phyloP scores from a whole-genome alignment of 2,888 invertebrate genomes.

The Drosophila diplacantha region DNA sequence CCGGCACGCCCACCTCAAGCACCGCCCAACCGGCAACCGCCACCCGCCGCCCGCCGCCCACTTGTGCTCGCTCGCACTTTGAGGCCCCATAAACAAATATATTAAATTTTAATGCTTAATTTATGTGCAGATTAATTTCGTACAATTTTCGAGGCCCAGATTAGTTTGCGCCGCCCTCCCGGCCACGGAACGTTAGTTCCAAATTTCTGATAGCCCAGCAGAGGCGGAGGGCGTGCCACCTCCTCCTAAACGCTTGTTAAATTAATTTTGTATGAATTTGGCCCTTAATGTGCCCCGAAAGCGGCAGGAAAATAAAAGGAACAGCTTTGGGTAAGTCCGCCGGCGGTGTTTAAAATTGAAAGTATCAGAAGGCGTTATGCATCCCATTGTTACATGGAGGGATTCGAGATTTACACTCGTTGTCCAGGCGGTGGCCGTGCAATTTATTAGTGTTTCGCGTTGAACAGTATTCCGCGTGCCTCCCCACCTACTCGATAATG shows the following conservation, averaged over 20 bases:
- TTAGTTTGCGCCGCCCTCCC: constrained; percentile 30
- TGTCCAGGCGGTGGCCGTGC: not conserved
- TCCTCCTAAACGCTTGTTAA: constrained; percentile 24
- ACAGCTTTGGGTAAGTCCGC: not conserved
- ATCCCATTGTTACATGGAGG: not conserved
- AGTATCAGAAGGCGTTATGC: not conserved
- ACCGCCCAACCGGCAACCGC: too few species aligned
- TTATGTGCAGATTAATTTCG: constrained; percentile 53
- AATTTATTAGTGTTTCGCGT: not conserved
- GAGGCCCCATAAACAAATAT: constrained; percentile 49
- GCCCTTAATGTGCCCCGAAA: constrained; percentile 6
- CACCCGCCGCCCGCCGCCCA: not conserved
- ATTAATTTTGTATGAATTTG: constrained; percentile 28
- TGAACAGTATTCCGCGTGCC: not conserved
- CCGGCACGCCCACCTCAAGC: constrained; percentile 23
- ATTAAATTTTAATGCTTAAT: constrained; percentile 54
- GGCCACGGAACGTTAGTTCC: constrained; percentile 6
- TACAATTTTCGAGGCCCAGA: constrained; percentile 47
- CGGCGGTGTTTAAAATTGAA: not conserved
- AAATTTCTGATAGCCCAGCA: not conserved
- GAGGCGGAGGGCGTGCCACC: not conserved
- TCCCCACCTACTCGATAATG: not conserved
- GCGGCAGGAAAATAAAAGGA: not conserved
- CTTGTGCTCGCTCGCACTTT: constrained; percentile 12
- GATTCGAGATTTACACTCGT: too few species aligned